phyloP scores from a whole-genome alignment of 2,797 vertebrate species.

The Syncerus caffer region DNA sequence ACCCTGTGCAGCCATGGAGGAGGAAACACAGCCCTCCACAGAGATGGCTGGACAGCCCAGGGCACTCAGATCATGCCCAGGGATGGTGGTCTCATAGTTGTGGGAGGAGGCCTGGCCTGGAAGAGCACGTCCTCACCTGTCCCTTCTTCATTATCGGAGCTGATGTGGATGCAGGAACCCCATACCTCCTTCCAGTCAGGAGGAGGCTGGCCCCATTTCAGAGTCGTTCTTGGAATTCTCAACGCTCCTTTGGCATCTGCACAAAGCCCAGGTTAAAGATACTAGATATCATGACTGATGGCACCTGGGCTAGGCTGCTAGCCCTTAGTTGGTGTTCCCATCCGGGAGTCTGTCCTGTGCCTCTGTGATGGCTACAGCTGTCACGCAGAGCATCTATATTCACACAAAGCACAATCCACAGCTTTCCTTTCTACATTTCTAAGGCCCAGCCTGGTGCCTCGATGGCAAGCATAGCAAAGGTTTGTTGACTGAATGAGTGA shows the following conservation, averaged over 20 bases:
- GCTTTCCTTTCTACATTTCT: not conserved
- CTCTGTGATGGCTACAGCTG: not conserved
- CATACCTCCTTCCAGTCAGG: not conserved
- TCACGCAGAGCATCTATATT: too few species aligned
- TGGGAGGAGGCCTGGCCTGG: not conserved
- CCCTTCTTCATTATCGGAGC: not conserved
- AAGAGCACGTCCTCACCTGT: not conserved
- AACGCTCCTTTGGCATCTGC: not conserved
- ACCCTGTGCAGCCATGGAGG: not conserved
- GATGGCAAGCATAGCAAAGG: not conserved
- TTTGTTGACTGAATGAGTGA: not conserved
- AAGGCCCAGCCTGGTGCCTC: not conserved
- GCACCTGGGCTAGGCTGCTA: not conserved
- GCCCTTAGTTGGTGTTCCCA: not conserved
- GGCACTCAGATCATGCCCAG: not conserved
- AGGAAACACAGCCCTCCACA: not conserved
- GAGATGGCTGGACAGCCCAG: not conserved
- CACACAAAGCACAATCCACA: not conserved
- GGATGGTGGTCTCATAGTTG: not conserved
- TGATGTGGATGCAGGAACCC: not conserved
- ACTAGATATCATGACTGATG: not conserved
- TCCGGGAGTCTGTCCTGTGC: not conserved
- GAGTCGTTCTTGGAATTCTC: not conserved
- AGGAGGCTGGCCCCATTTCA: not conserved
- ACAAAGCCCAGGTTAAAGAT: not conserved